A percentile compares a stretch with the other conserved stretches of the same genome.
phyloP scores from a whole-genome alignment of 2,113 vertebrate genomes.

The Dolichallabes microphthalmus region DNA sequence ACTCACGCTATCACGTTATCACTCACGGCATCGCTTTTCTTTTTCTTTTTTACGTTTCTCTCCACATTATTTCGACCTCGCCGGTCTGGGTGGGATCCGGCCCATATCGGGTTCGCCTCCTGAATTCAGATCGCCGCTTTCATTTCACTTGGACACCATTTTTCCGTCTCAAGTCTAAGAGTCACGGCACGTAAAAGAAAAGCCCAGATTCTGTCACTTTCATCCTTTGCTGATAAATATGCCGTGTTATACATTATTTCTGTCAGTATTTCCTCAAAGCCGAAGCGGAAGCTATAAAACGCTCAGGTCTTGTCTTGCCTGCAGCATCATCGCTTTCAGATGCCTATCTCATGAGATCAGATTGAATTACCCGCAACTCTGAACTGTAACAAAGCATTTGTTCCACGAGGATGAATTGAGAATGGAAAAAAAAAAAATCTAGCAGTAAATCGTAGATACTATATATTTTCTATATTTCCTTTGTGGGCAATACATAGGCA shows the following conservation, averaged over 20 bases:
- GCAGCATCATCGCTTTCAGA: constrained; percentile 14
- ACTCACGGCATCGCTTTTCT: background rate
- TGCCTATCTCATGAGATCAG: constrained; percentile 24
- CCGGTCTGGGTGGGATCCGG: background rate
- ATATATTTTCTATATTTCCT: constrained; percentile 9
- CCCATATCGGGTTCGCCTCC: background rate
- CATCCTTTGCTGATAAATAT: background rate
- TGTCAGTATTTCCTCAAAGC: constrained; percentile 36
- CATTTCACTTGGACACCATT: background rate
- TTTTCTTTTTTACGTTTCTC: background rate
- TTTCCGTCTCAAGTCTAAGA: background rate
- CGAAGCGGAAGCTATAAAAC: constrained; percentile 12
- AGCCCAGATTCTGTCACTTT: background rate
- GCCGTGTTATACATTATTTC: background rate
- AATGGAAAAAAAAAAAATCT: background rate
- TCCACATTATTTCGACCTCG: background rate
- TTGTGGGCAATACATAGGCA: background rate
- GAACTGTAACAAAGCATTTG: constrained; percentile 25
- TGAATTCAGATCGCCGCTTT: background rate
- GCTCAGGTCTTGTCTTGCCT: constrained; percentile 34
- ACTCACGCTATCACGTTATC: background rate
- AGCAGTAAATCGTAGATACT: background rate
- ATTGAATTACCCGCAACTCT: constrained; percentile 16
- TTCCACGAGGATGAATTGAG: background rate
- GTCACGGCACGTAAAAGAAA: background rate